Evolutionary conservation across 2,113 vertebrate species (phyloP), one percentile per base, ranked within the genome.

Genomic region (Corythoichthys intestinalis): DNA sequence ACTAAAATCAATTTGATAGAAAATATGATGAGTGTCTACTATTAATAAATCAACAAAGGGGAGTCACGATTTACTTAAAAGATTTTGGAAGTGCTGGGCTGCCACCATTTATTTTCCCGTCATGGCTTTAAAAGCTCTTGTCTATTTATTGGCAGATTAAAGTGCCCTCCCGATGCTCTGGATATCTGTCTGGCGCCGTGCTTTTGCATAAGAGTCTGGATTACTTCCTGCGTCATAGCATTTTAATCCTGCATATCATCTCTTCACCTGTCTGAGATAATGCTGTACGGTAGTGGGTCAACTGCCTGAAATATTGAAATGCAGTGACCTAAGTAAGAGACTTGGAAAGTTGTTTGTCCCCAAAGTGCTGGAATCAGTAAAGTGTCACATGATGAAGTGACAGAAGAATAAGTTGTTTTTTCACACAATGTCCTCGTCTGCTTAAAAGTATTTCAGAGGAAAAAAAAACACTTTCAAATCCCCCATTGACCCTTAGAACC

Each of bases 71-170:
- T 60, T 73, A 8, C 17, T 65, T 37, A 66, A 68, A 65, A 70
- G 8, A 67, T 70, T 67, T 78, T 7, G 53, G 67, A 56, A 71
- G 65, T 8, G 57, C 44, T 37, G 1, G 5, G 13, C 34, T 12
- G 14, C n/a, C 1, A 48, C 17, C 60, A 34, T 69, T 37, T 71
- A 49, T 38, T 69, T 75, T 67, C 15, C 66, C 13, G n/a, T 12
- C 60, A 59, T 78, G 77, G 72, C 54, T 69, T 72, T 72, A 75
- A 78, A 74, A 75, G 63, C 77, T 74, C 34, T 15, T 49, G 47
- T 80, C 49, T 13, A 35, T 81, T 76, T 73, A 81, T 76, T 80
- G 65, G 34, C 67, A 74, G 69, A 83, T 82, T 68, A 71, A 82
- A 80, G 53, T 56, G 64, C 15, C 71, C 61, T 66, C 66, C 64